Percentiles rank a stretch among this genome's conserved stretches.
Evolutionary conservation across 2,888 invertebrate species (phyloP).

Genomic region (Drosophila phalerata): DNA sequence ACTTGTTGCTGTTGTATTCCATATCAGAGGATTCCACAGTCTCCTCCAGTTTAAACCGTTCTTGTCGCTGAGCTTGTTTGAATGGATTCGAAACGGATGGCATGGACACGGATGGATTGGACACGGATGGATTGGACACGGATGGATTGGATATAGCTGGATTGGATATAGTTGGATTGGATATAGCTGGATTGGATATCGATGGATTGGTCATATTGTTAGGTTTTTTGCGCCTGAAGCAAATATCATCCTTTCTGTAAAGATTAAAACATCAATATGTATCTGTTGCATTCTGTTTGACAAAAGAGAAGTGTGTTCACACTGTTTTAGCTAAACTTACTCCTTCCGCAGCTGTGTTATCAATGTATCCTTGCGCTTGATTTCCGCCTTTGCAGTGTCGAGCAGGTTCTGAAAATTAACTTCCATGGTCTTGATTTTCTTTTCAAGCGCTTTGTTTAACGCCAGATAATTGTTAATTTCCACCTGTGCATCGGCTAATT

Average conservation of each 20-base stretch:
- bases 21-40: background rate
- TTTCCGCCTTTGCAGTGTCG: constrained; percentile 82
- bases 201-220: background rate
- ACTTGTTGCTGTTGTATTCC: constrained; percentile 7
- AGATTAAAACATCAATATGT: background rate
- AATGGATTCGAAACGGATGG: background rate
- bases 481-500: constrained; percentile 59
- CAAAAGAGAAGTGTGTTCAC: too few species aligned
- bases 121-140: background rate
- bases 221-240: constrained; percentile 75
- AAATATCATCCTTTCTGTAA: constrained; percentile 82
- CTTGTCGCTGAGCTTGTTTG: background rate
- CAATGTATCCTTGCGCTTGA: constrained; percentile 80
- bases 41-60: constrained; percentile 10
- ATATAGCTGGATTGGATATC: too few species aligned
- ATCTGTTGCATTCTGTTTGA: too few species aligned
- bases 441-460: constrained; percentile 72
- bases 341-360: constrained; percentile 80
- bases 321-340: constrained; percentile 67
- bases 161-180: too few species aligned
- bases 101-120: too few species aligned
- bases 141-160: too few species aligned
- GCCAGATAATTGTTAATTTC: constrained; percentile 64
- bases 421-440: constrained; percentile 76
- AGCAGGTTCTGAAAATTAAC: constrained; percentile 82